Conservation (phyloP, 2,113 vertebrate genomes). For the Chrysochloris asiatica region DNA sequence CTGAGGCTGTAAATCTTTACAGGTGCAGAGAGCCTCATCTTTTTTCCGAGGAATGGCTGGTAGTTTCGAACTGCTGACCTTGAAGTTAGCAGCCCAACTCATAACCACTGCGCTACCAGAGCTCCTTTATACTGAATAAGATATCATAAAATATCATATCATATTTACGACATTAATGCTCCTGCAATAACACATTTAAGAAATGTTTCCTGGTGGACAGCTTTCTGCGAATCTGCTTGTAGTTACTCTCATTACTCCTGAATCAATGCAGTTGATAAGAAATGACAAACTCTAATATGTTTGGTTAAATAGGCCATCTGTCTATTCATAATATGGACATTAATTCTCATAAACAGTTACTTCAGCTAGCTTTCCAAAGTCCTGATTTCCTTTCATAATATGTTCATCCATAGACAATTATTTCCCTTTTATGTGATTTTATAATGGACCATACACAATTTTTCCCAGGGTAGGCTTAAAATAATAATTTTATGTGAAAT, state of each 20-base stretch:
- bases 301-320: constrained; percentile 85
- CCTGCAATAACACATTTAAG: constrained; percentile 66
- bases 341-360: constrained; percentile 74
- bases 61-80: too few species aligned
- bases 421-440: constrained; percentile 44
- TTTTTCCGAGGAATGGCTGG: too few species aligned
- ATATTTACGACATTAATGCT: constrained; percentile 57
- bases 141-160: too few species aligned
- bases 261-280: constrained; percentile 82
- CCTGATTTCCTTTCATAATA: constrained; percentile 40
- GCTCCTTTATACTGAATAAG: too few species aligned
- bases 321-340: constrained; percentile 73
- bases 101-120: too few species aligned
- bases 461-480: not conserved
- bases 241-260: constrained; percentile 79
- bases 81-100: too few species aligned
- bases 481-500: constrained; percentile 38
- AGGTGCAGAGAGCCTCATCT: too few species aligned
- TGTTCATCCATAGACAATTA: not conserved
- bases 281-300: constrained; percentile 83
- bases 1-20: too few species aligned
- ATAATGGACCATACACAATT: not conserved
- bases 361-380: constrained; percentile 38
- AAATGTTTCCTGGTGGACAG: constrained; percentile 54
- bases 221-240: constrained; percentile 78